Percentiles rank a stretch among this genome's conserved stretches.
phyloP scores from a whole-genome alignment of 2,113 vertebrate species.

The Pseudorhombus dupliciocellatus region DNA sequence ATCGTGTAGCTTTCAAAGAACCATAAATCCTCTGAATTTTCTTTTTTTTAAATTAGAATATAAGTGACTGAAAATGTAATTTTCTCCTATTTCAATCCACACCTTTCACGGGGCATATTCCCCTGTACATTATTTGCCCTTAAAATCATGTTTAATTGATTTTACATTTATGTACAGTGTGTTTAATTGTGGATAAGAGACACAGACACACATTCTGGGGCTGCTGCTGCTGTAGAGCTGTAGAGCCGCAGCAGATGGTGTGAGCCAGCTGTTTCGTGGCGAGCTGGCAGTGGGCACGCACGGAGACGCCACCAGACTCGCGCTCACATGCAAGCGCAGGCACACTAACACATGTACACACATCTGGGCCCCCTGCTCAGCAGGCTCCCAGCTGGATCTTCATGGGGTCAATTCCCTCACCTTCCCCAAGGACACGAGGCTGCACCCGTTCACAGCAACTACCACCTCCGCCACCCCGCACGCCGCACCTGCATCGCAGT shows the following conservation, averaged over 20 bases:
- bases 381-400: conserved; percentile 66
- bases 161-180: background rate
- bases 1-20: conserved; percentile 57
- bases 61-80: conserved; percentile 22
- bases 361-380: conserved; percentile 62
- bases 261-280: conserved; percentile 80
- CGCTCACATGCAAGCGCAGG: conserved; percentile 8
- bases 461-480: conserved; percentile 37
- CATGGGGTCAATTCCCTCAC: conserved; percentile 60
- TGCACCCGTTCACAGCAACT: conserved; percentile 23
- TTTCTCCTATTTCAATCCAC: conserved; percentile 10
- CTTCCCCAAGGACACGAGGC: conserved; percentile 66
- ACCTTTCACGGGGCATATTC: background rate
- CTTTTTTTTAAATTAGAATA: background rate
- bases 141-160: conserved; percentile 27
- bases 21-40: conserved; percentile 30
- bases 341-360: conserved; percentile 39
- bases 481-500: conserved; percentile 45
- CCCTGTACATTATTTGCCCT: background rate
- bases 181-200: conserved; percentile 34
- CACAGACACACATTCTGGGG: conserved; percentile 41
- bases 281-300: conserved; percentile 76
- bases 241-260: conserved; percentile 79
- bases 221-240: conserved; percentile 47
- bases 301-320: conserved; percentile 60